These are phyloP conservation scores for Pseudomyrmex flavicornis DNA, from an alignment of 1,140 invertebrate species.

Conservation along the genomic window DNA sequence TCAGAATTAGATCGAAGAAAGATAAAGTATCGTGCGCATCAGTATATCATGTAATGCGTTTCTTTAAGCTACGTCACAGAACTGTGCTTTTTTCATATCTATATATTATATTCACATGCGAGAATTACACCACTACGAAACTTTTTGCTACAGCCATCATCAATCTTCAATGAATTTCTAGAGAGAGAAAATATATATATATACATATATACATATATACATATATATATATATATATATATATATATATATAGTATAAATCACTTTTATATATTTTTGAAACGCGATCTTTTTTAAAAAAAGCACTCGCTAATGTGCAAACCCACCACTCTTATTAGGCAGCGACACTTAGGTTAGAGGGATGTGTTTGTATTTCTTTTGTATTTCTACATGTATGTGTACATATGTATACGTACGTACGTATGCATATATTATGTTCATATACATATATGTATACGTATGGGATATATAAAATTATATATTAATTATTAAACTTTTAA, in stretches of 20 bases:
- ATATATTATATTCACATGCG: constrained; percentile 9
- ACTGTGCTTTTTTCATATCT: constrained; percentile 32
- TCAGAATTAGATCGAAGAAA: constrained; percentile 53
- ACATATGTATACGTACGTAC: too few relatives aligned
- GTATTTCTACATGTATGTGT: too few relatives aligned
- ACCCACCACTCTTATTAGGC: constrained; percentile 77
- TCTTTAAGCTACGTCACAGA: constrained; percentile 55
- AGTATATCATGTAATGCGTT: constrained; percentile 26
- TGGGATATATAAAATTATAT: too few relatives aligned
- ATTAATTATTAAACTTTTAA: too few relatives aligned
- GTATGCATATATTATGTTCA: too few relatives aligned
- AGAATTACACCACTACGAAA: constrained; percentile 59
- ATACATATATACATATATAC: too few relatives aligned
- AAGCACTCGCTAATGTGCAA: constrained; percentile 70
- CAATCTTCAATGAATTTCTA: constrained; percentile 54
- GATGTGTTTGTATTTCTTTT: constrained; percentile 83
- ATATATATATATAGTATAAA: background rate
- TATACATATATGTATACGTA: too few relatives aligned
- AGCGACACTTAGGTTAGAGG: constrained; percentile 80
- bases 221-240: too few relatives aligned
- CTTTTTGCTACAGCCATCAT: constrained; percentile 53
- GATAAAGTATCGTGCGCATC: background rate
- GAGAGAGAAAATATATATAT: background rate
- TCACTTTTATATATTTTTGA: constrained; percentile 63
- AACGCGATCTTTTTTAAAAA: constrained; percentile 54